These are phyloP conservation scores for Steinernema hermaphroditum DNA, from an alignment of 2,888 invertebrate species.

Conservation along the genomic window DNA sequence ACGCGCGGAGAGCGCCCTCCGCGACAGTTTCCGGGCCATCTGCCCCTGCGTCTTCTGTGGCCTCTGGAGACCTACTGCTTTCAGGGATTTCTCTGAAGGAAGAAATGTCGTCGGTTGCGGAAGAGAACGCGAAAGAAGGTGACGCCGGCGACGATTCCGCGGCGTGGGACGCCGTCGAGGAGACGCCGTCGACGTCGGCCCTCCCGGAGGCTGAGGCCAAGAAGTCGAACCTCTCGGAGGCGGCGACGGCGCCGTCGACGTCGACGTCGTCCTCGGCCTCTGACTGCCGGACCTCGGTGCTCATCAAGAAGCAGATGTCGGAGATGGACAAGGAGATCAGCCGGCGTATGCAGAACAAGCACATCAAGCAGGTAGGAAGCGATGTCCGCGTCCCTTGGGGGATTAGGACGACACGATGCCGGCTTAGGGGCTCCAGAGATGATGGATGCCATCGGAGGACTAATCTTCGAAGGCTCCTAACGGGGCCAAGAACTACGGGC, in stretches of 20 bases:
- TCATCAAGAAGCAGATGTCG: conserved; percentile 75
- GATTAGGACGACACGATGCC: too few relatives aligned
- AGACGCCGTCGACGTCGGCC: conserved; percentile 30
- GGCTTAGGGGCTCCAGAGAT: neutral
- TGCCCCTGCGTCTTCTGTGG: neutral
- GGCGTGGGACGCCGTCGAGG: neutral
- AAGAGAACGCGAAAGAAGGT: conserved; percentile 29
- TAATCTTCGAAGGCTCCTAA: neutral
- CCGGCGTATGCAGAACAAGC: conserved; percentile 66
- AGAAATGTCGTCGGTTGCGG: conserved; percentile 29
- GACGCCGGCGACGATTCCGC: neutral
- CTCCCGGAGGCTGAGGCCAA: conserved; percentile 31
- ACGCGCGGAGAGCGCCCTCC: neutral
- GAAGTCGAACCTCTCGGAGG: conserved; percentile 25
- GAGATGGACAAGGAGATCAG: conserved; percentile 78
- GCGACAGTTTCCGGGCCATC: conserved; percentile 11
- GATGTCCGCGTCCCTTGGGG: too few relatives aligned
- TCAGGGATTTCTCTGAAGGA: conserved; percentile 27
- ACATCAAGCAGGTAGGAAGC: conserved; percentile 66
- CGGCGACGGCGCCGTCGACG: conserved; percentile 9
- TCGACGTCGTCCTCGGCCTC: conserved; percentile 35
- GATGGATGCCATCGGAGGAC: neutral
- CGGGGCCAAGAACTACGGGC: too few relatives aligned
- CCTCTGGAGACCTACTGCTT: neutral
- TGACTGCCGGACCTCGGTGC: conserved; percentile 55